Evolutionary conservation across 2,888 invertebrate genomes (phyloP).

Genomic region (Panzeria rudis): DNA sequence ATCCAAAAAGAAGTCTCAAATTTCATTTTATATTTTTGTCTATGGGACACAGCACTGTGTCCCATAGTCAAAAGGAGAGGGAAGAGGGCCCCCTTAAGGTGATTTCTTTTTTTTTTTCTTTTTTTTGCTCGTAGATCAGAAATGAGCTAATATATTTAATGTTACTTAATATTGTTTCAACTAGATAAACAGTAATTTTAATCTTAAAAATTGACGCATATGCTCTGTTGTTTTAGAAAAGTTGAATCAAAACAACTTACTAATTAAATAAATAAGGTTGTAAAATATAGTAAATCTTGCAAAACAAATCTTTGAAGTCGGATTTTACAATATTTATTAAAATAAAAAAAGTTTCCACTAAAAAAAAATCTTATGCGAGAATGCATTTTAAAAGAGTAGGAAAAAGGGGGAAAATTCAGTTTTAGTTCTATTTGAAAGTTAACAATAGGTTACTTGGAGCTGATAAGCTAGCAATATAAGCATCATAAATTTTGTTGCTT

Average conservation of each 20-base stretch:
- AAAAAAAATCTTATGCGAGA: background rate
- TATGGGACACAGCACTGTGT: no score
- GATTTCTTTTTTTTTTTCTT: no score
- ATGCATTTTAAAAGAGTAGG: no score
- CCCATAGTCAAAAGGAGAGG: no score
- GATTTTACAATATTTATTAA: background rate
- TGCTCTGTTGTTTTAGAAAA: background rate
- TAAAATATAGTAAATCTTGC: background rate
- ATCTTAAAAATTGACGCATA: background rate
- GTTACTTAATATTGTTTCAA: background rate
- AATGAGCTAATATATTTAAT: no score
- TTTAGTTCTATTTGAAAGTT: background rate
- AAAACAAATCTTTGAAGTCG: background rate
- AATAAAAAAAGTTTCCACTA: background rate
- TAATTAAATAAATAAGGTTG: conserved; percentile 1
- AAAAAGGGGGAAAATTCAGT: background rate
- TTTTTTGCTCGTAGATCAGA: no score
- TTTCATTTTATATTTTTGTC: no score
- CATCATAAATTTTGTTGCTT: background rate
- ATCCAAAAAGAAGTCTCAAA: no score
- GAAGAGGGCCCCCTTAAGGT: no score
- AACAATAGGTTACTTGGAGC: background rate
- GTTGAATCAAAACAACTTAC: background rate
- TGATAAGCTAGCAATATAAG: background rate
- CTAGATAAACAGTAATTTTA: background rate